These are phyloP conservation scores for Drosophila chauvacae DNA, from an alignment of 1,140 invertebrate genomes.

Conservation along the genomic window DNA sequence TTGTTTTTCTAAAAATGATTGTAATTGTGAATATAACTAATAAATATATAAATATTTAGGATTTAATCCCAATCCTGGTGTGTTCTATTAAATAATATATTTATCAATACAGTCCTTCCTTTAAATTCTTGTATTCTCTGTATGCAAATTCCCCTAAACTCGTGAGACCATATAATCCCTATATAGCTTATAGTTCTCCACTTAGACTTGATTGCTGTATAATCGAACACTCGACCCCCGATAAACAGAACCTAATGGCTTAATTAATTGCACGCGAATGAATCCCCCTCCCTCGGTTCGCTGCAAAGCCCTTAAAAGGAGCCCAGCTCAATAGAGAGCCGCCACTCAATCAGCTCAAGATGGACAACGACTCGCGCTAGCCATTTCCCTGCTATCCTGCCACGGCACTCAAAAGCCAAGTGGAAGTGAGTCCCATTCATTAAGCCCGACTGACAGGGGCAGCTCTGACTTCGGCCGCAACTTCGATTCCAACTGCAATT, in stretches of 20 bases:
- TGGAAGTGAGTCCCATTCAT: constrained; percentile 47
- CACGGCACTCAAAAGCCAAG: constrained; percentile 42
- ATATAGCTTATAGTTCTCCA: neutral
- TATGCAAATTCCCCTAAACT: neutral
- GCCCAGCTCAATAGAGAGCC: constrained; percentile 23
- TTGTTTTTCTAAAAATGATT: neutral
- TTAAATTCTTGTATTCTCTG: neutral
- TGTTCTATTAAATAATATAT: neutral
- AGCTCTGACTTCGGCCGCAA: constrained; percentile 15
- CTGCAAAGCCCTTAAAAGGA: constrained; percentile 6
- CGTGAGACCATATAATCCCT: neutral
- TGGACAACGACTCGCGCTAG: constrained; percentile 30
- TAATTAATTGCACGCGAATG: constrained; percentile 48
- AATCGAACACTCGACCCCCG: neutral
- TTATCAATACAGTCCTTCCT: no score
- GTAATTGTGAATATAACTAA: no score
- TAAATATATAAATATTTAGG: neutral
- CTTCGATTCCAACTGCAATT: constrained; percentile 24
- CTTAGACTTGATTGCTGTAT: neutral
- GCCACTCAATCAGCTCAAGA: constrained; percentile 50
- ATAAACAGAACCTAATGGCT: constrained; percentile 39
- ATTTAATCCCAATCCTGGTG: neutral
- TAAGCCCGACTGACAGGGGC: constrained; percentile 16
- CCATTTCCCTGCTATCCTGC: constrained; percentile 38
- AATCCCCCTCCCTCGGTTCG: neutral